Evolutionary conservation across 2,113 vertebrate genomes (phyloP), one percentile per base, ranked within the genome.

Genomic region (Pyxicephalus adspersus): DNA sequence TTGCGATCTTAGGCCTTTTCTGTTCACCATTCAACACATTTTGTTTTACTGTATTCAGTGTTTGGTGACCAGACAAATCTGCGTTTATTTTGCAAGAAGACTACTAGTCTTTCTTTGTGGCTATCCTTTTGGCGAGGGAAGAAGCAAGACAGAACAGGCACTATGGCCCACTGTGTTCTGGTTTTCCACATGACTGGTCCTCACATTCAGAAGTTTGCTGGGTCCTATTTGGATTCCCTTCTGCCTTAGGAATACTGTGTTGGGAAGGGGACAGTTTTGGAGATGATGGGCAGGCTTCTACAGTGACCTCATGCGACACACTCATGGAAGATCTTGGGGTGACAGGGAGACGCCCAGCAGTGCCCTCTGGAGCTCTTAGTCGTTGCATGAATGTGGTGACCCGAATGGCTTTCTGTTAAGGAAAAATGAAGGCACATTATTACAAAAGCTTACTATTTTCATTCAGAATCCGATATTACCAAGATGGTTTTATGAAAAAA

Each of bases 371-470:
- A 63, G 94, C 93, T 82, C 92, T 91, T 83, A 95, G 89, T 5
- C 94, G 91, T 68, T 95, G 94, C 94, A 95, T 95, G 86, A 95
- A 95, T 20, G 94, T 95, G 55, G 94, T 95, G 55, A 95, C 92
- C 18, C 94, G 92, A 64, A 95, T 95, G 0, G 94, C 94, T 93
- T 95, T 95, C 94, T 95, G 91, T 55, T 86, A 28, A n/a, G 18
- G 52, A 17, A 0, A 45, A 17, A 60, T 45, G n/a, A 45, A 17
- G 50, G 19, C 57, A 19, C 64, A 26, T 64, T 28, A 65, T 4
- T 7, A 65, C 28, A 20, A 45, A 2, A 45, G 0, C 8, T 2
- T 45, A 11, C 7, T 1, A 38, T 4, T 4, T 8, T 8, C 7
- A 38, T 38, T 5, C 11, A 9, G 11, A 8, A 4, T 8, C 1